phyloP scores from a whole-genome alignment of 2,113 vertebrate species.

The Ciconia stormi region DNA sequence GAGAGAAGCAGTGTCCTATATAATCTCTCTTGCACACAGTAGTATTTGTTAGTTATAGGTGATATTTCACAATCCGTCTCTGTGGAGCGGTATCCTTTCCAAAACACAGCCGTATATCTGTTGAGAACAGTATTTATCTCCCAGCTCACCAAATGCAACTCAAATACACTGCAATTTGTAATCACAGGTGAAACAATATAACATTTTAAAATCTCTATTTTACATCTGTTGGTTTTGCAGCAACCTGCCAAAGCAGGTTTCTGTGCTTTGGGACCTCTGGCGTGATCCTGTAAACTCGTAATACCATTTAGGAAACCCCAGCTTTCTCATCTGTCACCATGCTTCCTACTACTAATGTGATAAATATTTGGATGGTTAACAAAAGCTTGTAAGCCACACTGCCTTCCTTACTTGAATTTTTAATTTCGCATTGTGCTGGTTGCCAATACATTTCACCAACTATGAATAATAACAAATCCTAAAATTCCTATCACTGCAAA shows the following conservation, averaged over 20 bases:
- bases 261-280: neutral
- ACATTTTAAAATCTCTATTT: neutral
- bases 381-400: neutral
- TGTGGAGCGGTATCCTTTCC: neutral
- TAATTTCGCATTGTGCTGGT: neutral
- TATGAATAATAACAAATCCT: neutral
- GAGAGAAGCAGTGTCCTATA: neutral
- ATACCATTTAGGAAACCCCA: neutral
- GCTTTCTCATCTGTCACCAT: neutral
- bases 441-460: neutral
- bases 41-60: neutral
- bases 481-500: neutral
- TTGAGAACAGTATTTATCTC: neutral
- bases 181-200: neutral
- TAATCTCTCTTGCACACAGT: neutral
- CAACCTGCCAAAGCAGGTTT: neutral
- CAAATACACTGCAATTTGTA: neutral
- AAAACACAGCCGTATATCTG: neutral
- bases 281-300: neutral
- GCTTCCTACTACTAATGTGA: neutral
- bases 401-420: conserved; percentile 5
- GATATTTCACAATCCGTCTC: neutral
- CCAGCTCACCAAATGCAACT: neutral
- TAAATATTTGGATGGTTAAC: neutral
- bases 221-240: neutral